Base-by-base conservation (phyloP, 2,888 invertebrate genomes). In the Phortica okadai region DNA sequence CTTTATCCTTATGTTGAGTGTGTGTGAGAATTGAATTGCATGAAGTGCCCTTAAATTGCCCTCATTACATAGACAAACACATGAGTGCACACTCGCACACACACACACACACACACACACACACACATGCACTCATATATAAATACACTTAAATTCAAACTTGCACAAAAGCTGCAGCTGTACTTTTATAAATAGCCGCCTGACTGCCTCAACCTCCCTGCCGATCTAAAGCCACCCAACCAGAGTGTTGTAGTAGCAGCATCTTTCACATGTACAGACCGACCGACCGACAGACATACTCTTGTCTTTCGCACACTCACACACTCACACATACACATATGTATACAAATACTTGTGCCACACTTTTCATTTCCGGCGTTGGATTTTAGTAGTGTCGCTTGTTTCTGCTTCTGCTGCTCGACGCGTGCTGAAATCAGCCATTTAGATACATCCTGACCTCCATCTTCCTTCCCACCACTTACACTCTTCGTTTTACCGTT, bases 11-110 rank as follows among this genome's bases (percentile, higher is more conserved):
- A 62, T 74, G 74, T 75, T 79, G 81, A 79, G 79, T 79, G 80
- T 83, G 81, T 84, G 83, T 79, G 87, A 79, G 82, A 85, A 86
- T 83, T 85, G 86, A 82, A 82, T 84, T 87, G 85, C 84, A 86
- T 84, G 78, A 83, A 85, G 84, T 81, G 81, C 79, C 80, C 87
- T 86, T 86, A 85, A 87, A 87, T 86, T 86, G 86, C 81, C 85
- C 86, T 86, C 86, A 86, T 86, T 87, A 84, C 84, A 84, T 84
- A 84, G 85, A 81, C 84, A 84, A 82, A 84, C 85, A 84, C 78
- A 80, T 42, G 67, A 42, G 42, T 80, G 80, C 64, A 76, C 73
- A 77, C 74, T 73, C 44, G 66, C 62, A 21, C 44, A 77, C 64
- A 59, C 21, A 70, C 25, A 66, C 66, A 69, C 62, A 21, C 44